These are phyloP conservation scores for Acheta domesticus DNA, from an alignment of 2,888 invertebrate species.

Conservation along the genomic window DNA sequence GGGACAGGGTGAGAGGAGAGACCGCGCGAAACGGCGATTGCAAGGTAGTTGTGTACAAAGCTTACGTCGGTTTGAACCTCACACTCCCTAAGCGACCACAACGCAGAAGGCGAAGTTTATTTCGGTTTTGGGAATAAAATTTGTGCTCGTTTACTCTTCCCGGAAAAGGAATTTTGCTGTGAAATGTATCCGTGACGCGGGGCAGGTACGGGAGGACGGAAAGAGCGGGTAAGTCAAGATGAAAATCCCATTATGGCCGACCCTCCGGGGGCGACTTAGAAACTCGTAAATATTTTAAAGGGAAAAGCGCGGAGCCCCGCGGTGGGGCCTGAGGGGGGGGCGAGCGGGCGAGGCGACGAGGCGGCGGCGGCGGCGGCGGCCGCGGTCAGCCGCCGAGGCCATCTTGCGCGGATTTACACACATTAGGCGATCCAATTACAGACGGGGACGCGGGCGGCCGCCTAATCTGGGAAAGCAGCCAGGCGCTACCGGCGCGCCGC, in stretches of 20 bases:
- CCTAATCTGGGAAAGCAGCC: constrained; percentile 8
- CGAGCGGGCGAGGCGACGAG: neutral
- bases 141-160: neutral
- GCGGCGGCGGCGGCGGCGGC: neutral
- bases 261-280: neutral
- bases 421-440: constrained; percentile 18
- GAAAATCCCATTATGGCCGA: constrained; percentile 1
- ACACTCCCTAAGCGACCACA: neutral
- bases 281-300: constrained; percentile 18
- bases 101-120: neutral
- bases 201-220: neutral
- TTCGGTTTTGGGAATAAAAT: neutral
- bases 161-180: neutral
- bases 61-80: neutral
- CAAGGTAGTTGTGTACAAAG: neutral
- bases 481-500: neutral
- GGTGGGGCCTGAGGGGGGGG: neutral
- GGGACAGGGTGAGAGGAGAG: neutral
- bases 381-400: neutral
- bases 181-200: neutral
- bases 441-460: neutral
- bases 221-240: neutral
- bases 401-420: constrained; percentile 5
- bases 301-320: neutral
- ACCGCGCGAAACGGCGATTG: neutral